Percentiles rank a stretch among this genome's conserved stretches.
phyloP scores from a whole-genome alignment of 2,113 vertebrate genomes.

The Nesogale talazaci region DNA sequence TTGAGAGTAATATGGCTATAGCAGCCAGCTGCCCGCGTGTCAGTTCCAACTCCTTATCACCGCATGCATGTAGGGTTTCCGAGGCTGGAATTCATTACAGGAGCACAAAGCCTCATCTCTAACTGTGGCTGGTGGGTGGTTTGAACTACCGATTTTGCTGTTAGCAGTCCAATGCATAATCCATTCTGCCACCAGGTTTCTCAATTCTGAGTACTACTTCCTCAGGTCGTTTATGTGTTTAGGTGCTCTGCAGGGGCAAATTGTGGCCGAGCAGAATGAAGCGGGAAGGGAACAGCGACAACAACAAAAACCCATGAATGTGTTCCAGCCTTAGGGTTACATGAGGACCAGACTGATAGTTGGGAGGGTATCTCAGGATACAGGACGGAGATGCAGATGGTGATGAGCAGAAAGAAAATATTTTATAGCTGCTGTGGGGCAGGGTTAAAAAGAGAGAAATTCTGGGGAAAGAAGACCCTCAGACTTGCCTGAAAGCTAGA shows the following conservation, averaged over 20 bases:
- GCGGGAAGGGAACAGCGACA: not conserved
- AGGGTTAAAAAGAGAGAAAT: not conserved
- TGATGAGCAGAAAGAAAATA: not conserved
- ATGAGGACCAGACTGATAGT: not conserved
- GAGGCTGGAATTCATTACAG: too few species aligned
- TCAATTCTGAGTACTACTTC: not conserved
- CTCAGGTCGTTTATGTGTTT: not conserved
- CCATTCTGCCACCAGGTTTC: too few species aligned
- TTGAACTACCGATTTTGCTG: too few species aligned
- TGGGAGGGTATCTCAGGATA: not conserved
- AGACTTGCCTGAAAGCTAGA: slow-evolving; percentile 72
- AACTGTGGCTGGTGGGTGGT: too few species aligned
- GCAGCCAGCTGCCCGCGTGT: too few species aligned
- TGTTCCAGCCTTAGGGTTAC: not conserved
- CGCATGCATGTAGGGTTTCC: too few species aligned
- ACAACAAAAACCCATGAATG: rapidly evolving
- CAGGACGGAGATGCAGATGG: not conserved
- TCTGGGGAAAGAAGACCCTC: slow-evolving; percentile 4
- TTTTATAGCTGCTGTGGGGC: slow-evolving; percentile 3
- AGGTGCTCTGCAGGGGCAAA: too few species aligned
- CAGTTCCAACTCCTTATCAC: too few species aligned
- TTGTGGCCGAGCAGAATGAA: not conserved
- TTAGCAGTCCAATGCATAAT: too few species aligned
- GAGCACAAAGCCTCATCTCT: too few species aligned
- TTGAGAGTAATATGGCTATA: not conserved